Conservation (phyloP, 2,888 invertebrate species). For the Meandrusa payeni region DNA sequence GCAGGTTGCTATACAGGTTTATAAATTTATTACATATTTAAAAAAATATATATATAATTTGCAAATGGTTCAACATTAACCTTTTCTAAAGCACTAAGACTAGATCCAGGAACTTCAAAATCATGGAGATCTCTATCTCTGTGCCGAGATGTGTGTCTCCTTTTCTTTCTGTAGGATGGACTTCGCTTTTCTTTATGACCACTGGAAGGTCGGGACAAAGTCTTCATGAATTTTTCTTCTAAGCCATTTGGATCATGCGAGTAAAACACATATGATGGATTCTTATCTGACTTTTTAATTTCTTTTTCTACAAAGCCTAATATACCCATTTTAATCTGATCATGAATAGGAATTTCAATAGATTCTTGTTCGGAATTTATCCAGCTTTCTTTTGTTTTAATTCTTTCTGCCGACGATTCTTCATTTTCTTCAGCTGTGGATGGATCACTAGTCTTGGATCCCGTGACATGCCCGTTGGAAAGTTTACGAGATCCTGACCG, state of each 20-base stretch:
- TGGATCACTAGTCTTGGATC: constrained; percentile 35
- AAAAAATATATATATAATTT: no score
- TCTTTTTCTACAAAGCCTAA: constrained; percentile 76
- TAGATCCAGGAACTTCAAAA: constrained; percentile 75
- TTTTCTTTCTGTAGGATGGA: constrained; percentile 72
- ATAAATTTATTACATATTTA: no score
- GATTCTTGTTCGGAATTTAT: constrained; percentile 77
- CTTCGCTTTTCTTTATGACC: constrained; percentile 74
- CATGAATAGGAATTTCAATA: constrained; percentile 80
- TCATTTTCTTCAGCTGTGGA: constrained; percentile 32
- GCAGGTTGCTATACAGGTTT: no score
- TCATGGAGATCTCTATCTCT: constrained; percentile 70
- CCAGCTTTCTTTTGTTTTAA: constrained; percentile 67
- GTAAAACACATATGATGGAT: constrained; percentile 72
- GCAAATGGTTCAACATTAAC: no score
- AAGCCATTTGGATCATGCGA: constrained; percentile 73
- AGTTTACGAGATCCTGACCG: constrained; percentile 60
- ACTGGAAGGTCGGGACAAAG: constrained; percentile 66
- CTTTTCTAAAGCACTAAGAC: constrained; percentile 74
- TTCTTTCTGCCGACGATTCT: constrained; percentile 49
- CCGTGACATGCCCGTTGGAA: constrained; percentile 59
- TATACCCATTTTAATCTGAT: constrained; percentile 76
- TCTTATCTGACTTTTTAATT: constrained; percentile 73
- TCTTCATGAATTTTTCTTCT: constrained; percentile 70
- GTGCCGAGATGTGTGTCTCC: constrained; percentile 68